Base-by-base conservation (phyloP, 1,140 invertebrate genomes). In the Acromyrmex echinatior region DNA sequence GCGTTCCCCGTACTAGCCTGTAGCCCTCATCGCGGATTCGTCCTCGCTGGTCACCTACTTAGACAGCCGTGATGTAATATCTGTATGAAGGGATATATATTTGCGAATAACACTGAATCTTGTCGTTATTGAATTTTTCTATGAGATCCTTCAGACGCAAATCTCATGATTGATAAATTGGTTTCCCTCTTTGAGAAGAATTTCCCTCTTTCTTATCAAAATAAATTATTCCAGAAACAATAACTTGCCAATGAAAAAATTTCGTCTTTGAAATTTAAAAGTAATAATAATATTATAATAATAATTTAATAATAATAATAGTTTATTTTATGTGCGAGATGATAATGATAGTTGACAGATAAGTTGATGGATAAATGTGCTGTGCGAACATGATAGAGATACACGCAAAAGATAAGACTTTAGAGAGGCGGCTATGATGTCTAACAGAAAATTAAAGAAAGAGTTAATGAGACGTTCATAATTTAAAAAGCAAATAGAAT, bases 21-120 rank as follows among this genome's bases (percentile, higher is more conserved):
- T 4, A 51, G 14, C 1, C 28, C 35, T 63, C 74, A 10, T 39
- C 62, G 9, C 10, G 49, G 14, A 49, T 62, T 74, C 70, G 56
- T 71, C 35, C 35, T 14, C n/a, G 39, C 51, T 28, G 39, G 56
- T 74, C 80, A 76, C 80, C 56, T 76, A 84, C 80, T 82, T 74
- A 62, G 21, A n/a, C n/a, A 4, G 21, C 21, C 80, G 18, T 84
- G 80, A 74, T 28, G 56, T 84, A 74, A 84, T 63, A 10, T 14
- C 9, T 45, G 3, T 21, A 84, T 2, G 39, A 49, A 74, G 51
- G 21, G 21, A 63, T 39, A 14, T 81, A 63, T 39, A 14, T 81
- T 56, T 51, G 7, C 49, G 25, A 81, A 35, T 51, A 62, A 49
- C 3, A 45, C 12, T 35, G 18, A 58, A 51, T 82, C 18, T 21